Evolutionary conservation across 2,888 invertebrate species (phyloP).

Genomic region (Acrocyrtus sp.): DNA sequence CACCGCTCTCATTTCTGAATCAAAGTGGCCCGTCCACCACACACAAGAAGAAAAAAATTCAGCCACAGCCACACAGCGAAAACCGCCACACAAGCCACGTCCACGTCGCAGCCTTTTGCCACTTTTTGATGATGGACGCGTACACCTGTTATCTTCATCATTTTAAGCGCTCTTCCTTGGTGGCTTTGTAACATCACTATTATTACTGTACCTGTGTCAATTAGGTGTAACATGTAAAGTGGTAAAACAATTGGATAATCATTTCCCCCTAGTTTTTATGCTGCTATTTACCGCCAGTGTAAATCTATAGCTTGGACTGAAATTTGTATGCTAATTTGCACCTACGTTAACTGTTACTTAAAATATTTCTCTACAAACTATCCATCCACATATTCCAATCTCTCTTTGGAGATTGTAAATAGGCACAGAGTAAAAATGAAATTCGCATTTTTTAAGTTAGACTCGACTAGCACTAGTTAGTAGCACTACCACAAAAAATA

Average conservation of each 20-base stretch:
- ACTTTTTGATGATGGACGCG: neutral
- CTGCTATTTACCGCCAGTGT: too few species aligned
- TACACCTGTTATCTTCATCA: neutral
- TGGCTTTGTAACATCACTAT: neutral
- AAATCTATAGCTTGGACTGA: neutral
- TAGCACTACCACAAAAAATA: too few species aligned
- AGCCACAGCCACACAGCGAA: neutral
- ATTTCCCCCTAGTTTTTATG: too few species aligned
- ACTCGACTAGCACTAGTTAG: too few species aligned
- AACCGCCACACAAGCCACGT: too few species aligned
- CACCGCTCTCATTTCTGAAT: conserved; percentile 41
- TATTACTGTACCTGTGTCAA: conserved; percentile 33
- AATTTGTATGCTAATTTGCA: conserved; percentile 1
- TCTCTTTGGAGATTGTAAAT: too few species aligned
- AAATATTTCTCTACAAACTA: neutral
- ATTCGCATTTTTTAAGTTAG: too few species aligned
- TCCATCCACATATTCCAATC: too few species aligned
- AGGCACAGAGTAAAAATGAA: too few species aligned
- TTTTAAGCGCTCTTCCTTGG: neutral
- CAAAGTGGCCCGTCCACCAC: conserved; percentile 13
- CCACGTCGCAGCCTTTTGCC: too few species aligned
- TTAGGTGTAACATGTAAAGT: conserved; percentile 18
- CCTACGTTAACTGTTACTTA: conserved; percentile 4
- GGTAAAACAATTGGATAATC: too few species aligned
- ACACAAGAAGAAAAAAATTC: too few species aligned